These are phyloP conservation scores for Peromyscus attwateri DNA, from an alignment of 2,797 vertebrate genomes.

Conservation along the genomic window DNA sequence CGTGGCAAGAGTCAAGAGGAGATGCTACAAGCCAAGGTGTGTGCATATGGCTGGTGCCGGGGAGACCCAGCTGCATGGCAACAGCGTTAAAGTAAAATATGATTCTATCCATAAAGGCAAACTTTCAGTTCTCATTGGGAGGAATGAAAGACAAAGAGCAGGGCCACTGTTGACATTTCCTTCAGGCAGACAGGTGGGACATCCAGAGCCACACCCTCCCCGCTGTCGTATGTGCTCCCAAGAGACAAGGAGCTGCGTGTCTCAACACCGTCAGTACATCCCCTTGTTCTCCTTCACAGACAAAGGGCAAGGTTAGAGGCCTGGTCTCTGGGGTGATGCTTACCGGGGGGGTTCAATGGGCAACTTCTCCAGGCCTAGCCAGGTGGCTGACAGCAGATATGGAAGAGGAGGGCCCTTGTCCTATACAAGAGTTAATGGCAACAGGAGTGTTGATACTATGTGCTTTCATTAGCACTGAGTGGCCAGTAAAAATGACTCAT, in stretches of 20 bases:
- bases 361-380: neutral
- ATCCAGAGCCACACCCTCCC: neutral
- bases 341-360: neutral
- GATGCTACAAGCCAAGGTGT: too few species aligned
- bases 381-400: neutral
- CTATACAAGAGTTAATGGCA: neutral
- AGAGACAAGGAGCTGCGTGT: neutral
- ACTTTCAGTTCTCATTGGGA: neutral
- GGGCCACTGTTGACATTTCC: neutral
- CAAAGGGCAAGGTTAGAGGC: neutral
- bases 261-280: neutral
- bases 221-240: neutral
- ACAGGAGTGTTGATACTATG: neutral
- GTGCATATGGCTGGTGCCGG: neutral
- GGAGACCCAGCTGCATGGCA: too few species aligned
- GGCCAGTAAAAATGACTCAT: neutral
- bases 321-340: neutral
- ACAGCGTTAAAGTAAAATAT: neutral
- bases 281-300: neutral
- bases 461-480: neutral
- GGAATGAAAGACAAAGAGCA: neutral
- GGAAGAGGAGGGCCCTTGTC: too few species aligned
- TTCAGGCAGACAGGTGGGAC: neutral
- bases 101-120: neutral
- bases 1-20: neutral